Evolutionary conservation across 2,797 vertebrate species (phyloP), one percentile per base, ranked within the genome.

Genomic region (Acanthurus leucopareius): DNA sequence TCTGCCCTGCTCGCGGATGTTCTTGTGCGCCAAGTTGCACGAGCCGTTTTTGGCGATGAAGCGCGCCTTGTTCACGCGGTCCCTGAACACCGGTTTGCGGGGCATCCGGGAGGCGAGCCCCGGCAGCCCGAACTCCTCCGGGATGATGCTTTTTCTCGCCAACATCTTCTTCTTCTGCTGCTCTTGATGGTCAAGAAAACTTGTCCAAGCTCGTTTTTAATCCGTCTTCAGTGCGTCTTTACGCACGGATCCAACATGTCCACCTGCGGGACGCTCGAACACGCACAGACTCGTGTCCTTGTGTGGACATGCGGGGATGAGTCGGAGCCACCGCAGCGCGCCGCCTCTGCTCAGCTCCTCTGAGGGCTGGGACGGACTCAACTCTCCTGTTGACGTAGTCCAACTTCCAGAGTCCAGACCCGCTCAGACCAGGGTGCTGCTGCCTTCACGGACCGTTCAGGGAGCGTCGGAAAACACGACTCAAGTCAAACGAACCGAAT

Each of bases 11-110:
- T 99, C 98, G 0, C 98, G 97, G 91, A 99, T 99, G 93, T 99
- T 99, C 93, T 99, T 99, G 91, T 99, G 97, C 7, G 98, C 98
- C 93, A 99, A 80, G 94, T 99, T 99, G 92, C 98, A 99, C 0
- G 98, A 95, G 28, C 98, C 98, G 1, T 96, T 99, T 83, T 99
- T 99, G 93, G 97, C 97, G 22, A 99, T 98, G 93, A 99, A 99
- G 85, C 98, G 97, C 48, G 98, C 97, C 76, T 97, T 98, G 80
- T 97, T 96, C 0, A 97, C 96, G 28, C 96, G 96, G 95, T 98
- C 97, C 2, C 97, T 93, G 90, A 99, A 96, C 84, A 98, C 97
- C 0, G 98, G 98, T 60, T 98, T 98, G 66, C 98, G 97, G 80
- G 97, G 94, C 73, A 97, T 91, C 80, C 97, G 97, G 0, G 97